Evolutionary conservation across 2,113 vertebrate genomes (phyloP).

Genomic region (Penelope pileata): DNA sequence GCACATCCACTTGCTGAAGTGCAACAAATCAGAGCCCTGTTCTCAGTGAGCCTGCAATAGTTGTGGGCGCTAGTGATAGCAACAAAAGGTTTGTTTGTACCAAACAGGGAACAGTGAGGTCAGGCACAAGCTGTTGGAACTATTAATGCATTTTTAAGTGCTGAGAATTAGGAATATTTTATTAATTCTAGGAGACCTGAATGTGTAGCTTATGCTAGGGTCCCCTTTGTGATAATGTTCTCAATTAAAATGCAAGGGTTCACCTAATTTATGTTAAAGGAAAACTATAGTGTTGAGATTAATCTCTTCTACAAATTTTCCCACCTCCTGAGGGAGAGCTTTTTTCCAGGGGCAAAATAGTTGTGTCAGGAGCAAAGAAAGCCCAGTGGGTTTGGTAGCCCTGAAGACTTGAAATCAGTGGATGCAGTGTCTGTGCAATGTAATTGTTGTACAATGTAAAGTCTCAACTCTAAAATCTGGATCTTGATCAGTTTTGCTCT

Average conservation of each 20-base stretch:
- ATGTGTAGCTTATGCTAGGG: background rate
- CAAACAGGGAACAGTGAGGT: conserved; percentile 51
- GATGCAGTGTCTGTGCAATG: background rate
- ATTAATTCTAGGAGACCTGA: conserved; percentile 44
- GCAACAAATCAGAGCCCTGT: conserved; percentile 10
- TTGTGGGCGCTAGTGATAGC: conserved; percentile 37
- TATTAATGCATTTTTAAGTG: conserved; percentile 61
- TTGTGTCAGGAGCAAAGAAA: background rate
- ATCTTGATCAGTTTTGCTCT: background rate
- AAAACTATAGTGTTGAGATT: background rate
- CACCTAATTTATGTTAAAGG: background rate
- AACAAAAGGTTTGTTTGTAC: conserved; percentile 65
- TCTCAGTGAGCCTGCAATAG: conserved; percentile 29
- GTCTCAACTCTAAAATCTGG: background rate
- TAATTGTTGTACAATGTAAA: background rate
- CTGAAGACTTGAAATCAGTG: background rate
- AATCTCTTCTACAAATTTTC: background rate
- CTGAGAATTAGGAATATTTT: conserved; percentile 62
- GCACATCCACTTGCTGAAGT: background rate
- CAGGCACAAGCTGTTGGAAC: conserved; percentile 59
- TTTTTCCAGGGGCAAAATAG: background rate
- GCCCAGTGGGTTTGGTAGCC: background rate
- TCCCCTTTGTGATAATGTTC: background rate
- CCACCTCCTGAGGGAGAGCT: background rate
- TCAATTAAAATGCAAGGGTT: background rate